Percentiles rank a stretch among this genome's conserved stretches.
Conservation (phyloP, 2,797 vertebrate genomes). For the Ciconia nigra region DNA sequence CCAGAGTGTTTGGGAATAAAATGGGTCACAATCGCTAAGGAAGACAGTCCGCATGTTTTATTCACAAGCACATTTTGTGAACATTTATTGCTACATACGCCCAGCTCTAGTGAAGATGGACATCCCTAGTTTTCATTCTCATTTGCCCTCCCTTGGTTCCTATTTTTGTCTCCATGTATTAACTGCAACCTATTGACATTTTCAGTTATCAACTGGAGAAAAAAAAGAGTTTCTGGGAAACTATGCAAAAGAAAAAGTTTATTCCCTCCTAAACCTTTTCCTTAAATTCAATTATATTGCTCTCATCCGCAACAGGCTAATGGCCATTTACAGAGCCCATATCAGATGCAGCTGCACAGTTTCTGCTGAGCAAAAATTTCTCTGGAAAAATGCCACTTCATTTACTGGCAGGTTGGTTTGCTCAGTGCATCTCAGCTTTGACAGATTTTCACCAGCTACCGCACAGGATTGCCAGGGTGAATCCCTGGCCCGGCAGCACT, state of each 20-base stretch:
- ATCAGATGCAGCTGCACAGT: slow-evolving; percentile 21
- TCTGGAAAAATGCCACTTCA: slow-evolving; percentile 21
- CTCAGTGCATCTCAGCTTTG: not conserved
- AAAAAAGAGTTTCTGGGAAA: not conserved
- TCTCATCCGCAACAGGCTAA: not conserved
- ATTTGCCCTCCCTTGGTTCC: slow-evolving; percentile 1
- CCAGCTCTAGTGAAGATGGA: slow-evolving; percentile 45
- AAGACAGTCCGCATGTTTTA: slow-evolving; percentile 58
- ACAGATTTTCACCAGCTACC: not conserved
- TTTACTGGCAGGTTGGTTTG: not conserved
- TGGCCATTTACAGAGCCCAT: not conserved
- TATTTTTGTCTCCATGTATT: not conserved
- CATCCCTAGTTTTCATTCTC: not conserved
- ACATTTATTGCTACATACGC: slow-evolving; percentile 17
- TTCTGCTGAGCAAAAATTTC: slow-evolving; percentile 20
- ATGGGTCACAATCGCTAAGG: slow-evolving; percentile 50
- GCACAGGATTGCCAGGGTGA: not conserved
- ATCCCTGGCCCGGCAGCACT: not conserved
- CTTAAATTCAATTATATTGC: slow-evolving; percentile 30
- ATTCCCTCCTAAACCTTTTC: not conserved
- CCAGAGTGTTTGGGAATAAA: slow-evolving; percentile 30
- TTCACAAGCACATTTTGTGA: slow-evolving; percentile 58
- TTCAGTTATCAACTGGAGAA: not conserved
- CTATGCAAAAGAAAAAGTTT: not conserved
- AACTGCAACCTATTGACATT: not conserved